Percentiles rank a stretch among this genome's conserved stretches.
Conservation (phyloP, 2,797 vertebrate genomes). For the Tarsius wallacei region DNA sequence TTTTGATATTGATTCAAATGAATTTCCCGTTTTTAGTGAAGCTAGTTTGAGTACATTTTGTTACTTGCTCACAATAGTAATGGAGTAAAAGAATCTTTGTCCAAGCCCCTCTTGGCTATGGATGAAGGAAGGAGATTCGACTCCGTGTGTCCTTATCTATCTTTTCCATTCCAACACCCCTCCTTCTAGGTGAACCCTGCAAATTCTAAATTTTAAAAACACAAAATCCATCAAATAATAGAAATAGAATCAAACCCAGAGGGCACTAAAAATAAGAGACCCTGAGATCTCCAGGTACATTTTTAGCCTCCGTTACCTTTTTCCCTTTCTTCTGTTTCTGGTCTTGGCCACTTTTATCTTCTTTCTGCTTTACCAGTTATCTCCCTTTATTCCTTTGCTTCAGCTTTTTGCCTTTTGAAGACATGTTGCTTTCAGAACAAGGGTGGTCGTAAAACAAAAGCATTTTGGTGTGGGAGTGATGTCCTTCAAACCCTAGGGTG, state of each 20-base stretch:
- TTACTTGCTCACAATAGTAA: neutral
- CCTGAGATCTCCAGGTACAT: neutral
- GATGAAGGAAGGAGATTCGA: neutral
- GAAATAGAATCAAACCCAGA: neutral
- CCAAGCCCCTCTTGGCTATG: neutral
- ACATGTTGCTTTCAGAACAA: constrained; percentile 7
- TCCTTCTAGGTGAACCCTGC: neutral
- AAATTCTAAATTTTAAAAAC: neutral
- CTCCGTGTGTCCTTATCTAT: neutral
- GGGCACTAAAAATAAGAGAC: neutral
- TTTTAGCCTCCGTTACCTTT: neutral
- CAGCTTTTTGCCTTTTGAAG: constrained; percentile 31
- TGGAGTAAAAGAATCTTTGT: neutral
- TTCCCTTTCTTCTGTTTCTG: constrained; percentile 8
- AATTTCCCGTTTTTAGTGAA: constrained; percentile 9
- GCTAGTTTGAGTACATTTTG: neutral
- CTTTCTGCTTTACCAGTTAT: neutral
- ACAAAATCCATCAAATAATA: neutral
- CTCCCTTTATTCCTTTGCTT: neutral
- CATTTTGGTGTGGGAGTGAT: neutral
- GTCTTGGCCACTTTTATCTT: neutral
- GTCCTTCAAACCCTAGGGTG: constrained; percentile 16
- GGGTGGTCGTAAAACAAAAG: constrained; percentile 23
- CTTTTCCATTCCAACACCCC: neutral
- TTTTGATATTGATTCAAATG: neutral